Conservation (phyloP, 2,797 vertebrate genomes). For the Sebastes cheni region DNA sequence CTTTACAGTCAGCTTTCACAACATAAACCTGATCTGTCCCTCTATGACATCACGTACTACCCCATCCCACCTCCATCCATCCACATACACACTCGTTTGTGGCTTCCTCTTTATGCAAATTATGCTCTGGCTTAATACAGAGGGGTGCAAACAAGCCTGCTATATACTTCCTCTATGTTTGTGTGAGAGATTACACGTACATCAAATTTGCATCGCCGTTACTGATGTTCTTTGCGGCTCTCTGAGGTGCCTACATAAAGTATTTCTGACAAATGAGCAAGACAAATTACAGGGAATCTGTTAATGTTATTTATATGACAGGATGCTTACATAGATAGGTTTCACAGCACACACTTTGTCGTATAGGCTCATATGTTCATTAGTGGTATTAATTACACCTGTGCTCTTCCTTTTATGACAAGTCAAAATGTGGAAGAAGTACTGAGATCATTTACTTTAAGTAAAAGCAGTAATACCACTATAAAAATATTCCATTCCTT, state of each 20-base stretch:
- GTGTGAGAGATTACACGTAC: background rate
- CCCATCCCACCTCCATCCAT: slow-evolving; percentile 8
- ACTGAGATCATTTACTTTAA: background rate
- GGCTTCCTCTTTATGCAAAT: slow-evolving; percentile 71
- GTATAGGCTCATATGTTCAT: no score
- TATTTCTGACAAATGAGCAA: background rate
- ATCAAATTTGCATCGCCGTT: background rate
- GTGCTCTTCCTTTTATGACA: background rate
- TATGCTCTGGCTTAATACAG: slow-evolving; percentile 20
- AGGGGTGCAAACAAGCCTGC: background rate
- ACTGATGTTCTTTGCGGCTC: background rate
- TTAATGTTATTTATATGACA: background rate
- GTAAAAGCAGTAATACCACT: background rate
- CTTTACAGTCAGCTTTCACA: background rate
- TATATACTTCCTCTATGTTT: slow-evolving; percentile 30
- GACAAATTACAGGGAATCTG: background rate
- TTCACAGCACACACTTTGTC: background rate
- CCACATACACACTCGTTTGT: background rate
- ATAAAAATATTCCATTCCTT: background rate
- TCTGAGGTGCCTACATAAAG: background rate
- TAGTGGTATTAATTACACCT: background rate
- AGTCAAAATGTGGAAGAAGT: no score
- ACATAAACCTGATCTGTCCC: background rate
- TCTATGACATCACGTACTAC: background rate
- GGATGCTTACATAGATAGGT: background rate